A percentile compares a stretch with the other conserved stretches of the same genome.
Conservation (phyloP, 2,888 invertebrate species). For the Oscheius onirici region DNA sequence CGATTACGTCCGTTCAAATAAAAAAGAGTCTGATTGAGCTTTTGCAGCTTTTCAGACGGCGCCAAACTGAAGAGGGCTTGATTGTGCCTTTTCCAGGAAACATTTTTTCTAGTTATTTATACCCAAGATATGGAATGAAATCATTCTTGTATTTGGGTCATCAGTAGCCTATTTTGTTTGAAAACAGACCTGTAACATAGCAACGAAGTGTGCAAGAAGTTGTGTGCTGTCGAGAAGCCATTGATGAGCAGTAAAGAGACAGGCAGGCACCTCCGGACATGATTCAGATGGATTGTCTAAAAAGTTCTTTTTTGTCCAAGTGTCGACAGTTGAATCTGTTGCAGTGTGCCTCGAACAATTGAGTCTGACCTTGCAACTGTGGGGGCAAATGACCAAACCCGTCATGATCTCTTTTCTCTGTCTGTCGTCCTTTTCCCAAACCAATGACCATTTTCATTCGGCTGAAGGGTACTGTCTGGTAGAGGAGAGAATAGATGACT, state of each 20-base stretch:
- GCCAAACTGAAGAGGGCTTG: background rate
- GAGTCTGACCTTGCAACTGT: slow-evolving; percentile 15
- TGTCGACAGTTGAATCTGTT: slow-evolving; percentile 6
- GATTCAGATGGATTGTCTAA: slow-evolving; percentile 22
- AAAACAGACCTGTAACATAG: slow-evolving; percentile 59
- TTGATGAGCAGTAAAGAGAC: slow-evolving; percentile 74
- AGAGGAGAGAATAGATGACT: background rate
- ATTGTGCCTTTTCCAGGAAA: background rate
- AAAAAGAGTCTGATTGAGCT: background rate
- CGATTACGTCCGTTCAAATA: background rate
- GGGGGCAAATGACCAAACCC: background rate
- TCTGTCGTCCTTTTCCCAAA: background rate
- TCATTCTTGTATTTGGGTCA: background rate
- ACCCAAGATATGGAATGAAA: background rate
- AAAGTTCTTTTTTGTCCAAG: background rate
- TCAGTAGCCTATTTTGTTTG: background rate
- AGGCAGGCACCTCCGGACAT: slow-evolving; percentile 65
- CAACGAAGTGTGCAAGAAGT: slow-evolving; percentile 68
- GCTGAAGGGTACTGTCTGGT: background rate
- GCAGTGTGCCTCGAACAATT: slow-evolving; percentile 21
- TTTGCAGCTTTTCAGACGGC: background rate
- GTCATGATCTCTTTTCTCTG: slow-evolving; percentile 17
- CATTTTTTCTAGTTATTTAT: background rate
- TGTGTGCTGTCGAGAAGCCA: slow-evolving; percentile 74
- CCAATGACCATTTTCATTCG: background rate